Evolutionary conservation across 1,140 invertebrate genomes (phyloP).

Genomic region (Nautilus pompilius): DNA sequence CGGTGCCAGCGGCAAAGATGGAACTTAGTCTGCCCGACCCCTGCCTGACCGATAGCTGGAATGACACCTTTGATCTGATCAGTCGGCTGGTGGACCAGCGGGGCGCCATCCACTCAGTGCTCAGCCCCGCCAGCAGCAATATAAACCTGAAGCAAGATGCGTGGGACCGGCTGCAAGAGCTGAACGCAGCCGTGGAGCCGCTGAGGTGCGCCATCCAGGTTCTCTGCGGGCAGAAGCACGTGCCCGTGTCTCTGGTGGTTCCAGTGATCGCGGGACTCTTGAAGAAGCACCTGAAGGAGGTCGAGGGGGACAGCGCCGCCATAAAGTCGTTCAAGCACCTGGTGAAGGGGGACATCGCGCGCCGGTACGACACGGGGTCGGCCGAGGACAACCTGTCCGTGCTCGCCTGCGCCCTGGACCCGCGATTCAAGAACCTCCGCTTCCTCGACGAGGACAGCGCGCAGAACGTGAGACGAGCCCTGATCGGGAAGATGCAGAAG

Average conservation of each 20-base stretch:
- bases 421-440: conserved; percentile 13
- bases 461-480: not conserved
- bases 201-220: conserved; percentile 7
- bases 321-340: conserved; percentile 3
- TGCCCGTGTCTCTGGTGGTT: conserved; percentile 11
- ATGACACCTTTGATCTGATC: too few relatives aligned
- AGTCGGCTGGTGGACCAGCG: too few relatives aligned
- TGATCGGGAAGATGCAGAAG: not conserved
- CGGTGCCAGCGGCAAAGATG: too few relatives aligned
- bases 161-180: too few relatives aligned
- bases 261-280: too few relatives aligned
- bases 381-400: conserved; percentile 11
- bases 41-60: too few relatives aligned
- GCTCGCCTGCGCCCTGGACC: conserved; percentile 11
- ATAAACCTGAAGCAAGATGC: too few relatives aligned
- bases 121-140: too few relatives aligned
- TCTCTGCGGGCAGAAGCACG: conserved; percentile 2
- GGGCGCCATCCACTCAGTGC: too few relatives aligned
- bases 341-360: not conserved
- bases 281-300: conserved; percentile 10
- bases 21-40: too few relatives aligned
- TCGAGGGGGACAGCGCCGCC: conserved; percentile 8
- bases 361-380: not conserved
- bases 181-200: conserved; percentile 5
- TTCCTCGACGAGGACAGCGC: conserved; percentile 10